These are phyloP conservation scores for Globicephala melas DNA, from an alignment of 2,113 vertebrate genomes.

Conservation along the genomic window DNA sequence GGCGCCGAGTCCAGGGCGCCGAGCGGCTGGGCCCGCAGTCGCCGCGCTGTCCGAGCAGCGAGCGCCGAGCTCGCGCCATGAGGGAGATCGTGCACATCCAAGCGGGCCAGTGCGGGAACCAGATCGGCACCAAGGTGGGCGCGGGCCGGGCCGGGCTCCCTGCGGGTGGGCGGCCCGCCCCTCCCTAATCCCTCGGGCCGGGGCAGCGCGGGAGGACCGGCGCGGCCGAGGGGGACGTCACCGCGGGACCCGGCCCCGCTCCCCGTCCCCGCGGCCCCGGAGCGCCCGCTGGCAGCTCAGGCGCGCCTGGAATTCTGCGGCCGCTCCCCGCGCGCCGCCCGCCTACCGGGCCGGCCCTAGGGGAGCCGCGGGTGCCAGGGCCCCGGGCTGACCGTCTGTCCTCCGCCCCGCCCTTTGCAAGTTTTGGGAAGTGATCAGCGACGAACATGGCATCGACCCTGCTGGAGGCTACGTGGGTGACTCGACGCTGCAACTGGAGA, in stretches of 20 bases:
- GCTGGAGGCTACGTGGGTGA: slow-evolving; percentile 92
- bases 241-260: neutral
- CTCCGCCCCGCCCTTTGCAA: slow-evolving; percentile 28
- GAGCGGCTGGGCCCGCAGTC: neutral
- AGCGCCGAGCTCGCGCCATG: slow-evolving; percentile 79
- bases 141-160: neutral
- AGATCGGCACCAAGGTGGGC: slow-evolving; percentile 93
- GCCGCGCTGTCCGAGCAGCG: neutral
- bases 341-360: neutral
- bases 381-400: neutral
- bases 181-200: neutral
- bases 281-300: neutral
- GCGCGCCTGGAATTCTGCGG: slow-evolving; percentile 7
- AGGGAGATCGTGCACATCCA: slow-evolving; percentile 96
- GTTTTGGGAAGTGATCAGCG: slow-evolving; percentile 98
- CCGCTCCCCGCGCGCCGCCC: neutral
- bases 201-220: neutral
- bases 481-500: slow-evolving; percentile 91
- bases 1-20: neutral
- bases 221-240: neutral
- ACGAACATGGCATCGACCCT: slow-evolving; percentile 93
- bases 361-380: neutral
- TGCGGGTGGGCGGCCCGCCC: neutral
- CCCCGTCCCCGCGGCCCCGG: neutral
- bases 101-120: slow-evolving; percentile 95